Evolutionary conservation across 92 coral and sea anemone genomes (phyloP).

Genomic region (Palythoa caribaeorum): DNA sequence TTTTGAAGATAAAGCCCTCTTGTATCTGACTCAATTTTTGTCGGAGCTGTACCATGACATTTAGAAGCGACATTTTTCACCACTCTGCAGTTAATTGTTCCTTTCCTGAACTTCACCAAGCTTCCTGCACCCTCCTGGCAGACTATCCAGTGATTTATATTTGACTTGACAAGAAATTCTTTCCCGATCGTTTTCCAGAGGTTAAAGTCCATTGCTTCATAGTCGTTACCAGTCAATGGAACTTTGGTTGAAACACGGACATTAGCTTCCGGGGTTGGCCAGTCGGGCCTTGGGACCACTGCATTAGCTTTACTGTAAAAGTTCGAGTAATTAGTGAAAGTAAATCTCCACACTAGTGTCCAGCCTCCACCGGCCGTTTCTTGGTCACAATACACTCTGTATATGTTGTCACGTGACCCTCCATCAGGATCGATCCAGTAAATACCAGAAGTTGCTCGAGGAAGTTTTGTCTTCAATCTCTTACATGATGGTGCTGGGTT

Average conservation of each 20-base stretch:
- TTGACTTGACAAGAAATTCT: conserved; percentile 45
- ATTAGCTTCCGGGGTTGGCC: conserved; percentile 37
- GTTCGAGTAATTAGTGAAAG: background rate
- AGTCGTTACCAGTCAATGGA: conserved; percentile 31
- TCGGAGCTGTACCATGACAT: conserved; percentile 46
- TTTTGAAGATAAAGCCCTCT: background rate
- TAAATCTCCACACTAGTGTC: no score
- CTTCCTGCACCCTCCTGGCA: conserved; percentile 42
- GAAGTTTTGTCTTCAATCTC: no score
- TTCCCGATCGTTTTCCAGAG: conserved; percentile 47
- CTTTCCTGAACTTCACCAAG: conserved; percentile 36
- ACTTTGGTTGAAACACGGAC: conserved; percentile 36
- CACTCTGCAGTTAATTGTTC: conserved; percentile 33
- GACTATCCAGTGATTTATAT: conserved; percentile 44
- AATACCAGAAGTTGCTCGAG: no score
- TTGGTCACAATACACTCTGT: no score
- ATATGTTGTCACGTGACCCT: no score
- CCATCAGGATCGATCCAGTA: no score
- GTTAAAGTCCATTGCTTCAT: conserved; percentile 48
- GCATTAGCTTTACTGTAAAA: conserved; percentile 17
- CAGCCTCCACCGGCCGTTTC: no score
- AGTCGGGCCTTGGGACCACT: conserved; percentile 38
- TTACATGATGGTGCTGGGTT: no score
- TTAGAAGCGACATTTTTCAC: conserved; percentile 40
- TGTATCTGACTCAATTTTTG: background rate